Evolutionary conservation across 2,113 vertebrate species (phyloP), one percentile per base, ranked within the genome.

Genomic region (Spheniscus mendiculus): DNA sequence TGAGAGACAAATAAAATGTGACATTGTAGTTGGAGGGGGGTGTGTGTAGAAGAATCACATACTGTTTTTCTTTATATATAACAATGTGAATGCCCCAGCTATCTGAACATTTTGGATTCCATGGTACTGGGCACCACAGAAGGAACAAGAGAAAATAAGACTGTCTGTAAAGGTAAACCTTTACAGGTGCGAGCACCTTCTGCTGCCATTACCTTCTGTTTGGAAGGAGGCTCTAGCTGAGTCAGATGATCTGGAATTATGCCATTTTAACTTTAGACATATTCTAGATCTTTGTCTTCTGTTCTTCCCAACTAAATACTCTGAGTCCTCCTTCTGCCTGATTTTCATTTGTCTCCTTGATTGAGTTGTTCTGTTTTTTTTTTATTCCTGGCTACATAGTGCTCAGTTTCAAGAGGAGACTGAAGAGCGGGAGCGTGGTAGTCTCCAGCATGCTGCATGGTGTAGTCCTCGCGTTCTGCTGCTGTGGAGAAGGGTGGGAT

Each of bases 371-470:
- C n/a, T n/a, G 6, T 5, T 7, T 10, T 45, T 45, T 18, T n/a
- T 73, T 32, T 36, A 44, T 85, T 74, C 23, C 16, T 83, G 47
- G 9, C 34, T 71, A 13, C 25, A 1, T 2, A 53, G 23, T 42
- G 19, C 52, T 88, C 15, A 9, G 15, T 88, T 83, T 88, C 0
- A 1, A 25, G 62, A 67, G 52, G n/a, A 69, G 29, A 52, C 40
- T 56, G 45, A 56, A 49, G 49, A 87, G 55, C 4, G 3, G 40
- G 52, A 50, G 15, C 0, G 0, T 14, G 22, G 20, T 58, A 23
- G n/a, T 83, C 56, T 80, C n/a, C 29, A 34, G 65, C 38, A 11
- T 0, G 1, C 36, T 73, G 73, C 15, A 3, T 42, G 47, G 62
- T 3, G 1, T 21, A 36, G 52, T 52, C 56, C 53, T 80, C 1